A percentile compares a stretch with the other conserved stretches of the same genome.
Evolutionary conservation across 2,113 vertebrate genomes (phyloP).

Genomic region (Colossoma macropomum): DNA sequence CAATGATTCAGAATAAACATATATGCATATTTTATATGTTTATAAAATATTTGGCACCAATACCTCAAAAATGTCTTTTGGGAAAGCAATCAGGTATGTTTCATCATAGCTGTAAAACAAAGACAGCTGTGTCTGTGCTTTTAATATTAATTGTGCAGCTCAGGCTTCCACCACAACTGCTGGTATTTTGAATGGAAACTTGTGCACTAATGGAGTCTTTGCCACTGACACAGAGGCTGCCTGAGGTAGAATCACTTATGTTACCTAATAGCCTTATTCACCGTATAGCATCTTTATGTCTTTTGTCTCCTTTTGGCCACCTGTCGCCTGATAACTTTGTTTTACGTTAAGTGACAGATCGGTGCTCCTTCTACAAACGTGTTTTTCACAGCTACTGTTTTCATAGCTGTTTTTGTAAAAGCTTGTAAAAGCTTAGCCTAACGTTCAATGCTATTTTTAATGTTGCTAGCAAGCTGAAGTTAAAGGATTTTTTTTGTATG

Average conservation of each 20-base stretch:
- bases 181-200: not conserved
- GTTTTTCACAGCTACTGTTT: no score
- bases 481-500: no score
- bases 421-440: no score
- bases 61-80: not conserved
- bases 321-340: no score
- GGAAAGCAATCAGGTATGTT: no score
- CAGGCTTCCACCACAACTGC: not conserved
- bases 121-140: not conserved
- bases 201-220: not conserved
- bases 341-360: no score
- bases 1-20: not conserved
- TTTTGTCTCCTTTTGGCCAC: no score
- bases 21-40: not conserved
- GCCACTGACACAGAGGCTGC: not conserved
- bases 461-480: no score
- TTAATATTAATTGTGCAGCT: not conserved
- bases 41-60: not conserved
- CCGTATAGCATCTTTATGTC: not conserved
- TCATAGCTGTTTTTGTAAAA: no score
- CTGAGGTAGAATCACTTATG: not conserved
- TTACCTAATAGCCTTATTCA: not conserved
- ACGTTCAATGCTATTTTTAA: no score
- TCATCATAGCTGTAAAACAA: no score
- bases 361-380: no score